phyloP scores from a whole-genome alignment of 2,797 vertebrate genomes.

The Myotis findleyi region DNA sequence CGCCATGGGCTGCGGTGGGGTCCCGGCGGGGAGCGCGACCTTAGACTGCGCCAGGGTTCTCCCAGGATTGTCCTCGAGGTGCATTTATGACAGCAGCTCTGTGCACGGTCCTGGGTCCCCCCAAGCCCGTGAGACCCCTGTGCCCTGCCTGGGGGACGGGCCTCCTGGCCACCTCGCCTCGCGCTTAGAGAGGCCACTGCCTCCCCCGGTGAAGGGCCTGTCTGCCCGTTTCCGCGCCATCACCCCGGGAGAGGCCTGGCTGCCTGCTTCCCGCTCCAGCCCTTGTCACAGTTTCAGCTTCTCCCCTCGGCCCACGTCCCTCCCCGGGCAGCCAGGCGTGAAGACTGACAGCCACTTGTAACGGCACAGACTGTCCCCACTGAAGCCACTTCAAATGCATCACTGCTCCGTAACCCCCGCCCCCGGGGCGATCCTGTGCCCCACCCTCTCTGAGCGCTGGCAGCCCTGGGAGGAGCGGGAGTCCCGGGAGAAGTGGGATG shows the following conservation, averaged over 20 bases:
- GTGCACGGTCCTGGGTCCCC: background rate
- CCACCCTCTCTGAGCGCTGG: constrained; percentile 56
- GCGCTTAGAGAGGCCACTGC: background rate
- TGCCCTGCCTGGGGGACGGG: background rate
- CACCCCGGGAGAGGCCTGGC: constrained; percentile 41
- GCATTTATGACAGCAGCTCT: background rate
- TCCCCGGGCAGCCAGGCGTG: constrained; percentile 52
- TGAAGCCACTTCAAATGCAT: constrained; percentile 65
- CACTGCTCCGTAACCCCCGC: constrained; percentile 56
- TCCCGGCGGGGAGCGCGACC: no score
- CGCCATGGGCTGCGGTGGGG: background rate
- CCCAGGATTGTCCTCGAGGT: background rate
- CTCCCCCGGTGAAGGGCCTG: background rate
- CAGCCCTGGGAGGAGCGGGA: constrained; percentile 73
- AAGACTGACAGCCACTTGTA: constrained; percentile 66
- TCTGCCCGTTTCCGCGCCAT: constrained; percentile 62
- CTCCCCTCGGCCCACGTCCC: background rate
- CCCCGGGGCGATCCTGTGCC: background rate
- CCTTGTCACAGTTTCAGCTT: constrained; percentile 1
- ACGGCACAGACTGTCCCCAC: constrained; percentile 60
- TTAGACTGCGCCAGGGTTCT: background rate
- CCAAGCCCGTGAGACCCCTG: background rate
- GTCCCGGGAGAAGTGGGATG: constrained; percentile 66
- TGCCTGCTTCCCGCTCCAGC: constrained; percentile 6
- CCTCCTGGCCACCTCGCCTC: constrained; percentile 29